Evolutionary conservation across 2,797 vertebrate species (phyloP).

Genomic region (Channallabes apus): DNA sequence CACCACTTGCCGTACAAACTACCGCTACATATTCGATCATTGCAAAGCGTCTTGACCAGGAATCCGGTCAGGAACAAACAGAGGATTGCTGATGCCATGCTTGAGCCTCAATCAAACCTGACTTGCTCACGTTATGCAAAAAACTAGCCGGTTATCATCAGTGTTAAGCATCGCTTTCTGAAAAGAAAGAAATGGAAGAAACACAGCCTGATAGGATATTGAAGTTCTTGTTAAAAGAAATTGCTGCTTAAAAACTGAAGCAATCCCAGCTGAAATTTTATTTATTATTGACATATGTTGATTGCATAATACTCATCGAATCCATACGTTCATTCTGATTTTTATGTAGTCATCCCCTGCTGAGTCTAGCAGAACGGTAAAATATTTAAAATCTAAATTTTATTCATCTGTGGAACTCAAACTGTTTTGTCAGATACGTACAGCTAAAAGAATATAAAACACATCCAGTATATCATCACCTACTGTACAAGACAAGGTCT

Average conservation of each 20-base stretch:
- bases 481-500: not conserved
- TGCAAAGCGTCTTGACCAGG: not conserved
- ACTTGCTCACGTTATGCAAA: not conserved
- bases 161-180: not conserved
- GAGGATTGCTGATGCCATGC: not conserved
- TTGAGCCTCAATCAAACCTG: not conserved
- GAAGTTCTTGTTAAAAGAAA: not conserved
- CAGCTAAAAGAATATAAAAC: not conserved
- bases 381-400: not conserved
- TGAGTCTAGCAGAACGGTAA: not conserved
- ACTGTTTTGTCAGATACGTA: not conserved
- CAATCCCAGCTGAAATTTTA: not conserved
- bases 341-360: not conserved
- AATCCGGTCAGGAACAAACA: not conserved
- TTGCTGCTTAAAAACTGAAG: not conserved
- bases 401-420: not conserved
- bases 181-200: constrained; percentile 10
- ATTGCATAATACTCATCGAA: not conserved
- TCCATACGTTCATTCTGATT: not conserved
- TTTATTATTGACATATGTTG: not conserved
- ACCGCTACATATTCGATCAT: not conserved
- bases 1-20: not conserved
- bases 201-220: not conserved
- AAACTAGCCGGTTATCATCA: not conserved
- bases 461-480: not conserved